Percentiles rank a stretch among this genome's conserved stretches.
Conservation (phyloP, 2,113 vertebrate species). For the Vimba vimba region DNA sequence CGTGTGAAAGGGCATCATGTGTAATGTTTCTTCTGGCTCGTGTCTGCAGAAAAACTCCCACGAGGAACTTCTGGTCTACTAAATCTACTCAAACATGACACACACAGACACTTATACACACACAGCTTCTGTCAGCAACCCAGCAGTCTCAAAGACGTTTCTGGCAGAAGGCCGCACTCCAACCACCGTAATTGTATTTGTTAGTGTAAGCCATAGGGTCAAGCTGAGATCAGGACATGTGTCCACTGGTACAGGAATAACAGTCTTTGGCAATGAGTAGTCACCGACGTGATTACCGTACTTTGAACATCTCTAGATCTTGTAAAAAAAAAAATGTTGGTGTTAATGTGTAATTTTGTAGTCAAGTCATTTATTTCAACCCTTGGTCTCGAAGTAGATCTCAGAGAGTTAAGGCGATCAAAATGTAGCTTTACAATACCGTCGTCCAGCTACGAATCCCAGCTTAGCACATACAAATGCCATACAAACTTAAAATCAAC, state of each 20-base stretch:
- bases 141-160: slow-evolving; percentile 14
- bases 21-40: neutral
- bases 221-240: slow-evolving; percentile 13
- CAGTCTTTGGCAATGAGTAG: neutral
- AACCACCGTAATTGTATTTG: slow-evolving; percentile 46
- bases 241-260: slow-evolving; percentile 6
- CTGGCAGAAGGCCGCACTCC: slow-evolving; percentile 30
- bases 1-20: neutral
- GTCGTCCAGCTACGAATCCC: neutral
- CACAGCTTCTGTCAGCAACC: slow-evolving; percentile 29
- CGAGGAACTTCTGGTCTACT: neutral
- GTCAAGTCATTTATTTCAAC: neutral
- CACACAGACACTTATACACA: slow-evolving; percentile 17
- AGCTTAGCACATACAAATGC: neutral
- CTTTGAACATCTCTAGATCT: neutral
- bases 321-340: neutral
- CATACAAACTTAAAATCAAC: neutral
- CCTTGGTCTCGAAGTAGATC: too few relatives aligned
- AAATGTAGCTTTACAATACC: neutral
- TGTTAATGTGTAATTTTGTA: too few relatives aligned
- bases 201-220: slow-evolving; percentile 23
- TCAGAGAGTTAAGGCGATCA: too few relatives aligned
- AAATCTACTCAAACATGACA: slow-evolving; percentile 55
- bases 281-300: too few relatives aligned
- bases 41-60: neutral